Evolutionary conservation across 2,113 vertebrate genomes (phyloP).

Genomic region (Erythrolamprus reginae): DNA sequence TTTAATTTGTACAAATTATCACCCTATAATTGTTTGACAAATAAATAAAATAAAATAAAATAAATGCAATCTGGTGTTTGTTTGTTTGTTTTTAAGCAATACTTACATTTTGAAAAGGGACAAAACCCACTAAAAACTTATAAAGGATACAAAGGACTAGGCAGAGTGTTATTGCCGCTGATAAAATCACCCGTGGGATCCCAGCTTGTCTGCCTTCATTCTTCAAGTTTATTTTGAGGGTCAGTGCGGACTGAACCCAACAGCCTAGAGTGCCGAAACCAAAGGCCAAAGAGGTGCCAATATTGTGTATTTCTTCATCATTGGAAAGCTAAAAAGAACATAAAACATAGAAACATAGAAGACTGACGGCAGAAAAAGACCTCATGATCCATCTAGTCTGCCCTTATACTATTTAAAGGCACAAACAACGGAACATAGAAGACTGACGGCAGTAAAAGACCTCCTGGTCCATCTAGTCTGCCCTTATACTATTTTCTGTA

Average conservation of each 20-base stretch:
- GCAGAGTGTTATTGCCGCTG: conserved; percentile 76
- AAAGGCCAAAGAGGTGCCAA: conserved; percentile 80
- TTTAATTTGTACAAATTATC: no score
- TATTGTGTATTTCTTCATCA: conserved; percentile 75
- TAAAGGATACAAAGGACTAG: conserved; percentile 91
- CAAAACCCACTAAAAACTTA: fast-evolving
- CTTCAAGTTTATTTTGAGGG: conserved; percentile 81
- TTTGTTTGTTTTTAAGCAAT: neutral
- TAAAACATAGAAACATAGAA: no score
- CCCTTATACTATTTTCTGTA: no score
- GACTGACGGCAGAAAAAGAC: no score
- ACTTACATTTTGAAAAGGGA: neutral
- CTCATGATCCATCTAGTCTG: no score
- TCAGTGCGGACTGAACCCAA: conserved; percentile 87
- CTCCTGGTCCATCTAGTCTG: no score
- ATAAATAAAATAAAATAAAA: no score
- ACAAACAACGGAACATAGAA: no score
- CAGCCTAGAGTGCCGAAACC: conserved; percentile 83
- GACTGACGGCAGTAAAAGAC: no score
- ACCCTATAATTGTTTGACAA: no score
- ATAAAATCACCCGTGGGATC: conserved; percentile 77
- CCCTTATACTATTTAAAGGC: no score
- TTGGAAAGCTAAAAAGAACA: conserved; percentile 71
- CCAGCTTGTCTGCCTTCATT: conserved; percentile 77
- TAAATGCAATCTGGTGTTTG: neutral